Evolutionary conservation across 2,797 vertebrate genomes (phyloP), one percentile per base, ranked within the genome.

Genomic region (Chelidonichthys spinosus): DNA sequence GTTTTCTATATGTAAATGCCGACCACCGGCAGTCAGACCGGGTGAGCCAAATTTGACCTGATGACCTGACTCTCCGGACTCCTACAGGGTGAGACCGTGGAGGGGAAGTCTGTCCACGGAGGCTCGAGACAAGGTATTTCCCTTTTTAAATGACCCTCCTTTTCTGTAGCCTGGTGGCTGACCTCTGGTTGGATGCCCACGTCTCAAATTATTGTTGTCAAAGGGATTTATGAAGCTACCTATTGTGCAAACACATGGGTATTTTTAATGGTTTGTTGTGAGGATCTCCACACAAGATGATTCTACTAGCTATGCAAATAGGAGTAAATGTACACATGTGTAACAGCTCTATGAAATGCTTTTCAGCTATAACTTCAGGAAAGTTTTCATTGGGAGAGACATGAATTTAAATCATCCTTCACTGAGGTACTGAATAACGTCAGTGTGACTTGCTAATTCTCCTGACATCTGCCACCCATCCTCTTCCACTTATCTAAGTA

Each of bases 401-500:
- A 39, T 37, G 40, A 64, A 65, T 32, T 76, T 33, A 46, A 55
- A 36, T 32, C 4, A 40, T 72, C 43, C 53, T 77, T 79, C 44
- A 37, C 54, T 59, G 68, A 69, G 64, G 40, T 15, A 43, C 25
- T 33, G 54, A 52, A 40, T 43, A 17, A 59, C 77, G 63, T 75
- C 68, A 68, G 40, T 63, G 9, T 75, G 78, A 74, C 52, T 75
- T 25, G n/a, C 46, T 88, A 81, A 86, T 64, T 79, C 81, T 50
- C 59, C n/a, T 63, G 79, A 63, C 84, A 88, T 90, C 87, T 69
- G 63, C 76, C 69, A 13, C 78, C 82, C 81, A 82, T 84, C 79
- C 66, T 82, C 74, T 54, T 60, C 80, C 76, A 70, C 81, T 89
- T 82, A 79, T 74, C 83, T 83, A 85, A 90, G 82, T 62, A 81